Percentiles rank a stretch among this genome's conserved stretches.
phyloP scores from a whole-genome alignment of 2,888 invertebrate genomes.

The Liodrosophila aerea region DNA sequence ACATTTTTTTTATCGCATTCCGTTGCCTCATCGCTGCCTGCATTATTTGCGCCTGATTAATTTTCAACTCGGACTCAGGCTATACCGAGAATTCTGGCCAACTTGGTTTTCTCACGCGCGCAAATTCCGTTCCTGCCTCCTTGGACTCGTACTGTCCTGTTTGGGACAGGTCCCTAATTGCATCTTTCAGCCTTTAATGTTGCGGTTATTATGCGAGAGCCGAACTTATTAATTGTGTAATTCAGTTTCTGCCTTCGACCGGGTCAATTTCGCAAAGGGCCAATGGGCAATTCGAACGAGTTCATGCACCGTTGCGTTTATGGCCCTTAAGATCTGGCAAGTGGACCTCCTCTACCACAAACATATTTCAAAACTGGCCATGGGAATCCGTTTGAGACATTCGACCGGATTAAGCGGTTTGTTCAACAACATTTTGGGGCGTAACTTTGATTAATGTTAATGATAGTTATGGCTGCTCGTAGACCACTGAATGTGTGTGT shows the following conservation, averaged over 20 bases:
- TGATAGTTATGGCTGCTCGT: conserved; percentile 21
- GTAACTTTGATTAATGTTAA: conserved; percentile 22
- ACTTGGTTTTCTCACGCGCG: conserved; percentile 52
- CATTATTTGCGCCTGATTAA: conserved; percentile 76
- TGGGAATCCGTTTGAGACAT: conserved; percentile 22
- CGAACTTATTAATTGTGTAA: conserved; percentile 71
- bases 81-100: background rate
- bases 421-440: conserved; percentile 5
- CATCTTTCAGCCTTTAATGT: conserved; percentile 65
- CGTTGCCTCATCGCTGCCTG: conserved; percentile 58
- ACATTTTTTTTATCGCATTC: conserved; percentile 61
- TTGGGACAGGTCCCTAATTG: conserved; percentile 56
- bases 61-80: conserved; percentile 38
- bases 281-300: conserved; percentile 45
- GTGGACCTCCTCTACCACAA: conserved; percentile 4
- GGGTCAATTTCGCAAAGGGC: conserved; percentile 45
- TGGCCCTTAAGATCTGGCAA: conserved; percentile 19
- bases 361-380: conserved; percentile 19
- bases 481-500: background rate
- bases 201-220: conserved; percentile 57
- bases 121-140: conserved; percentile 9
- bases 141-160: conserved; percentile 2
- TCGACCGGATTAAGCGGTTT: conserved; percentile 18
- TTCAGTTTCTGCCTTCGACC: conserved; percentile 58
- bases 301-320: conserved; percentile 46